Conservation (phyloP, 1,140 invertebrate genomes). For the Bombus soroeensis region DNA sequence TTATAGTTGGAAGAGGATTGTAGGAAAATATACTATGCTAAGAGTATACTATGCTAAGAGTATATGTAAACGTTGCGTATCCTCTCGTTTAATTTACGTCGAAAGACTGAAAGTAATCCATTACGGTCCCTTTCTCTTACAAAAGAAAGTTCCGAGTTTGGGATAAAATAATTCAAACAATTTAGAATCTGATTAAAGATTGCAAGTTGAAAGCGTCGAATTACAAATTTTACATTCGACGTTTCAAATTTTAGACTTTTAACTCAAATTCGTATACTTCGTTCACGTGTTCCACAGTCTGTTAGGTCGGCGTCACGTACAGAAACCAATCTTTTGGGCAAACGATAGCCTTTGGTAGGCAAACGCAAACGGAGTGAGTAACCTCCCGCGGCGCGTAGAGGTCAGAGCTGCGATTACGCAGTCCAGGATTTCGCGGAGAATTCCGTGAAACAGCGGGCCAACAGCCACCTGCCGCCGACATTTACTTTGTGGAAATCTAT, state of each 20-base stretch:
- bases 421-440: conserved; percentile 62
- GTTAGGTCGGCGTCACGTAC: conserved; percentile 13
- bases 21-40: background rate
- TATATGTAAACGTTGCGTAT: background rate
- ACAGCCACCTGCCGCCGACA: conserved; percentile 64
- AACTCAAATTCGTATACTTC: background rate
- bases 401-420: conserved; percentile 59
- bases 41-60: background rate
- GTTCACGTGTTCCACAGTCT: background rate
- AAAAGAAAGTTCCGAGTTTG: no score
- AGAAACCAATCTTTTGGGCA: conserved; percentile 44
- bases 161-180: background rate
- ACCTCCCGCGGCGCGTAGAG: conserved; percentile 58
- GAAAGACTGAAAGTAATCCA: background rate
- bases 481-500: conserved; percentile 73
- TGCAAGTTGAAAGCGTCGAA: background rate
- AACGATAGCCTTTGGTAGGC: conserved; percentile 53
- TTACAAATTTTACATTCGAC: background rate
- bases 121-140: background rate
- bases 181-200: no score
- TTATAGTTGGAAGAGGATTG: conserved; percentile 2
- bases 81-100: background rate
- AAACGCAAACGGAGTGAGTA: conserved; percentile 54
- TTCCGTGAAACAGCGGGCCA: conserved; percentile 37
- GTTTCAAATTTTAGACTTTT: background rate